phyloP scores from a whole-genome alignment of 2,113 vertebrate species.

The Dascyllus trimaculatus region DNA sequence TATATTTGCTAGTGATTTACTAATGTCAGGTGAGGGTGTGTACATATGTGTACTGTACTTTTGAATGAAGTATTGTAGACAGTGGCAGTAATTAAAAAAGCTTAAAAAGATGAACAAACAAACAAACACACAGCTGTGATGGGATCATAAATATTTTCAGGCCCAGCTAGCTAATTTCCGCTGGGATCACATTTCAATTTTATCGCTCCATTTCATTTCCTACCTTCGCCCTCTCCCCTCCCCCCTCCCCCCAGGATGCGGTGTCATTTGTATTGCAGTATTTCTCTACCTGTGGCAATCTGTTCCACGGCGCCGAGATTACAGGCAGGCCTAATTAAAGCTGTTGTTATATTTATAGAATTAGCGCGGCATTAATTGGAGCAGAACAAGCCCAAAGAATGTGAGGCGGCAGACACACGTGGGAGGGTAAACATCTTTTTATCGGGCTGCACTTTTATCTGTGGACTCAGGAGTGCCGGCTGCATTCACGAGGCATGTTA shows the following conservation, averaged over 20 bases:
- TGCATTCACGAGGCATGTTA: slow-evolving; percentile 60
- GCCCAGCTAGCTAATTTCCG: slow-evolving; percentile 72
- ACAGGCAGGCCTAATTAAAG: slow-evolving; percentile 78
- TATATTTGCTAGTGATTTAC: background rate
- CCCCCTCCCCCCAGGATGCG: slow-evolving; percentile 16
- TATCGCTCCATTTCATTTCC: slow-evolving; percentile 72
- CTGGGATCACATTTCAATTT: slow-evolving; percentile 76
- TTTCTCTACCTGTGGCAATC: slow-evolving; percentile 78
- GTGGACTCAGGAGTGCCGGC: slow-evolving; percentile 48
- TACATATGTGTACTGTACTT: background rate
- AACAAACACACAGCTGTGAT: slow-evolving; percentile 73
- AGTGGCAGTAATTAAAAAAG: slow-evolving; percentile 50
- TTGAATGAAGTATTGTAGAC: slow-evolving; percentile 22
- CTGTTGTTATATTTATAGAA: slow-evolving; percentile 79
- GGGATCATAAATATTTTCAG: slow-evolving; percentile 71
- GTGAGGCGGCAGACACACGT: slow-evolving; percentile 49
- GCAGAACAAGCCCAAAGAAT: slow-evolving; percentile 65
- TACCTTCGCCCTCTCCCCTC: slow-evolving; percentile 6
- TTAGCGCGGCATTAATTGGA: slow-evolving; percentile 76
- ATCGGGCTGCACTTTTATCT: slow-evolving; percentile 62
- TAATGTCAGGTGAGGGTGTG: background rate
- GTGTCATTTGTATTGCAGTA: slow-evolving; percentile 49
- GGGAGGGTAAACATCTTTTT: slow-evolving; percentile 66
- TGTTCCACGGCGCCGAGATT: slow-evolving; percentile 70
- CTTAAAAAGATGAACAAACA: slow-evolving; percentile 43